Conservation (phyloP, 2,113 vertebrate species). For the Azemiops feae region DNA sequence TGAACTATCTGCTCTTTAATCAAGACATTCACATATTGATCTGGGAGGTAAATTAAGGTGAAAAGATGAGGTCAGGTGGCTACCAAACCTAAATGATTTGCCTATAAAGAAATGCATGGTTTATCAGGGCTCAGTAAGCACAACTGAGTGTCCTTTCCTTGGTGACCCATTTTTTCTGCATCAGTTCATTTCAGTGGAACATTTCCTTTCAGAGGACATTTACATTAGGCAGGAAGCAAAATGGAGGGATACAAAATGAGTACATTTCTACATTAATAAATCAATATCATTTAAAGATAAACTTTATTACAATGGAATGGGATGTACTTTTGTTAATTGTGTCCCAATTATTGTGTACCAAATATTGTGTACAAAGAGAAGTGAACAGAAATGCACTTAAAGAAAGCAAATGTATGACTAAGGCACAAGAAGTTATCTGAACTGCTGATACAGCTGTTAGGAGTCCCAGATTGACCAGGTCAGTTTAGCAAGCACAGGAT, state of each 20-base stretch:
- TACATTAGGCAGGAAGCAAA: neutral
- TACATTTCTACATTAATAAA: neutral
- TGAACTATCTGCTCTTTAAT: neutral
- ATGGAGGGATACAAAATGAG: neutral
- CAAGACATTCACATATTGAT: neutral
- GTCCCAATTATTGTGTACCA: neutral
- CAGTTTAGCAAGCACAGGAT: neutral
- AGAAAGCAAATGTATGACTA: neutral
- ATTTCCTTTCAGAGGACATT: neutral
- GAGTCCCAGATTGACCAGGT: neutral
- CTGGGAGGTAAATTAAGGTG: neutral
- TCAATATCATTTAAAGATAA: neutral
- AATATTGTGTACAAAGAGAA: conserved; percentile 14
- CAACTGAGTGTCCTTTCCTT: neutral
- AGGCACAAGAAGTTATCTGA: neutral
- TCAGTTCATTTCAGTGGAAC: neutral
- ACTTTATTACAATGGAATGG: neutral
- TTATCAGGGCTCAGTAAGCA: neutral
- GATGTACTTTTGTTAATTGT: neutral
- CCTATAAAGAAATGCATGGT: neutral
- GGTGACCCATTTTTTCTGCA: neutral
- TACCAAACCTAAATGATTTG: neutral
- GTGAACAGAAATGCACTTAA: neutral
- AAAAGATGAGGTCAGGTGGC: neutral
- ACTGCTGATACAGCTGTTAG: neutral